Evolutionary conservation across 2,888 invertebrate species (phyloP).

Genomic region (Dromius quadrimaculatus): DNA sequence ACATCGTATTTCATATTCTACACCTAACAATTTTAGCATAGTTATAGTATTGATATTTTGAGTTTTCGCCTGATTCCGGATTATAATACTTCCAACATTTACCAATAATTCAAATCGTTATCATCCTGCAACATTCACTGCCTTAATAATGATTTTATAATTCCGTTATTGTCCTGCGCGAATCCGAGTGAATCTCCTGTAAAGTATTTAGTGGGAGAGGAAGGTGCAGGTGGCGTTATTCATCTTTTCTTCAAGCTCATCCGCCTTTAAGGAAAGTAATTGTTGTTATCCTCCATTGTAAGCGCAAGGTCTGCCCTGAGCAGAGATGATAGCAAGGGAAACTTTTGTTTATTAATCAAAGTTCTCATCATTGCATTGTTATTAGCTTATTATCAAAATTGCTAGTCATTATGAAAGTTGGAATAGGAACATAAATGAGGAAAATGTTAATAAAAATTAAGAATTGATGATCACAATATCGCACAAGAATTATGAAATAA

Average conservation of each 20-base stretch:
- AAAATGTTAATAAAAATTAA: too few species aligned
- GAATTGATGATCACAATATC: too few species aligned
- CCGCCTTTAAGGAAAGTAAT: neutral
- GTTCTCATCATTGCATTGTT: neutral
- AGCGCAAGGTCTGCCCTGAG: neutral
- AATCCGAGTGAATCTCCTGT: neutral
- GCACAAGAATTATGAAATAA: too few species aligned
- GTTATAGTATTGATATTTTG: too few species aligned
- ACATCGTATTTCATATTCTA: too few species aligned
- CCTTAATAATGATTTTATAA: neutral
- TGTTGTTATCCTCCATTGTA: neutral
- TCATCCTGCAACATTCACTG: too few species aligned
- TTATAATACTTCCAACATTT: too few species aligned
- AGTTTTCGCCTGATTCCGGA: too few species aligned
- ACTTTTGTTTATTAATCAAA: conserved; percentile 16
- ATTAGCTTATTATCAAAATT: conserved; percentile 10
- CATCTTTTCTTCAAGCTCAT: neutral
- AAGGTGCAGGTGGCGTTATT: conserved; percentile 2
- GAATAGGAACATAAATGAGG: too few species aligned
- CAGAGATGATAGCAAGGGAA: neutral
- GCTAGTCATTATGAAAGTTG: conserved; percentile 4
- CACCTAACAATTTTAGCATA: too few species aligned
- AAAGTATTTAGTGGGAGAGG: too few species aligned
- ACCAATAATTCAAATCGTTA: too few species aligned
- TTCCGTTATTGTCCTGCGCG: neutral